phyloP scores from a whole-genome alignment of 2,888 invertebrate species.

The Drosophila crucigera region DNA sequence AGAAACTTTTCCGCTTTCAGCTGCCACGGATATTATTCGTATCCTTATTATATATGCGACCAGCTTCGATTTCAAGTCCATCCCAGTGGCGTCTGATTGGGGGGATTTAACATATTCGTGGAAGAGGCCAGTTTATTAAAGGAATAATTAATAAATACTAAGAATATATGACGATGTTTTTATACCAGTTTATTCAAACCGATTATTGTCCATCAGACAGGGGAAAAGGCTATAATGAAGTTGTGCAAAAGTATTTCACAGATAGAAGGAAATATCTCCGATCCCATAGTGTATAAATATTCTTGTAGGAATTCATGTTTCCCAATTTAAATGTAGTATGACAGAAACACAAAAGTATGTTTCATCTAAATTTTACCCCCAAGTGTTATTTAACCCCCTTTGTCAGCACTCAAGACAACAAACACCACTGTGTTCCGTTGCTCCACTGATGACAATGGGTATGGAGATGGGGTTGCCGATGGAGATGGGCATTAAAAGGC shows the following conservation, averaged over 20 bases:
- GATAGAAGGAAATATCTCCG: neutral
- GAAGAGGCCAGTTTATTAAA: neutral
- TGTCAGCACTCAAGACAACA: neutral
- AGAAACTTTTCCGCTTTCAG: constrained; percentile 71
- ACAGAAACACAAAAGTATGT: neutral
- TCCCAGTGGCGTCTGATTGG: constrained; percentile 32
- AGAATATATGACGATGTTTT: neutral
- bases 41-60: constrained; percentile 54
- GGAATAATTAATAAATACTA: neutral
- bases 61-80: constrained; percentile 39
- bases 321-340: neutral
- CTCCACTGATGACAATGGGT: neutral
- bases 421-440: constrained; percentile 45
- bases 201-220: neutral
- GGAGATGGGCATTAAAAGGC: constrained; percentile 46
- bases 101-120: neutral
- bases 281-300: neutral
- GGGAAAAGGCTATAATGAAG: neutral
- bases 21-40: constrained; percentile 34
- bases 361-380: neutral
- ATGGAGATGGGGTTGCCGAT: constrained; percentile 8
- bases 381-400: neutral
- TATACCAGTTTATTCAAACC: neutral
- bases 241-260: neutral
- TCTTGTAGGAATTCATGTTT: neutral